Evolutionary conservation across 2,797 vertebrate species (phyloP).

Genomic region (Malacoraja senta): DNA sequence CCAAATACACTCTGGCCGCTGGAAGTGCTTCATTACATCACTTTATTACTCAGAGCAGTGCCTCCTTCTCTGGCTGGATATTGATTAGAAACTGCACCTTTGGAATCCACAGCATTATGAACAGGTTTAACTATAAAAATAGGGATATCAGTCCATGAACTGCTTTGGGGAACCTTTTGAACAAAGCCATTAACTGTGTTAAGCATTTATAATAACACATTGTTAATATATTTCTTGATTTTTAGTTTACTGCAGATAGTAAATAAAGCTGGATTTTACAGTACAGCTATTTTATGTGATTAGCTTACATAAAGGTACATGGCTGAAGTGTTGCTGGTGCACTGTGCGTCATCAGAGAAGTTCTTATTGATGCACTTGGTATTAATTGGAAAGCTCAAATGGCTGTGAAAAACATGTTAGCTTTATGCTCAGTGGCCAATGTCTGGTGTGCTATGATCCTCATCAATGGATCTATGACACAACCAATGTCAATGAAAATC

Average conservation of each 20-base stretch:
- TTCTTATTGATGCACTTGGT: not conserved
- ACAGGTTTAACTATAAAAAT: not conserved
- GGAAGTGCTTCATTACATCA: not conserved
- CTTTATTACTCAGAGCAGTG: no score
- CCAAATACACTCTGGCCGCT: not conserved
- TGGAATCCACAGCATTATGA: not conserved
- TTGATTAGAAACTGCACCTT: not conserved
- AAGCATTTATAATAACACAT: not conserved
- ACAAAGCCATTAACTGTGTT: not conserved
- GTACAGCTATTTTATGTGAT: not conserved
- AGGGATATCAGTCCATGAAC: not conserved
- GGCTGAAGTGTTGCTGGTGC: not conserved
- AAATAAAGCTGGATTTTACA: not conserved
- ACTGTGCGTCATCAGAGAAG: not conserved
- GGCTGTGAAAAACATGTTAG: constrained; percentile 1
- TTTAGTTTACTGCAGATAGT: not conserved
- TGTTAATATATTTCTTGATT: not conserved
- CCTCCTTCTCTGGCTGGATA: not conserved
- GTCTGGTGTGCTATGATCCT: no score
- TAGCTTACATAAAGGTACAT: not conserved
- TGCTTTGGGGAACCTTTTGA: not conserved
- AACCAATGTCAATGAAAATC: no score
- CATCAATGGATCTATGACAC: no score
- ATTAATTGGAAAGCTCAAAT: not conserved
- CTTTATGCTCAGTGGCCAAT: not conserved